Evolutionary conservation across 2,888 invertebrate species (phyloP).

Genomic region (Heteropelma amictum): DNA sequence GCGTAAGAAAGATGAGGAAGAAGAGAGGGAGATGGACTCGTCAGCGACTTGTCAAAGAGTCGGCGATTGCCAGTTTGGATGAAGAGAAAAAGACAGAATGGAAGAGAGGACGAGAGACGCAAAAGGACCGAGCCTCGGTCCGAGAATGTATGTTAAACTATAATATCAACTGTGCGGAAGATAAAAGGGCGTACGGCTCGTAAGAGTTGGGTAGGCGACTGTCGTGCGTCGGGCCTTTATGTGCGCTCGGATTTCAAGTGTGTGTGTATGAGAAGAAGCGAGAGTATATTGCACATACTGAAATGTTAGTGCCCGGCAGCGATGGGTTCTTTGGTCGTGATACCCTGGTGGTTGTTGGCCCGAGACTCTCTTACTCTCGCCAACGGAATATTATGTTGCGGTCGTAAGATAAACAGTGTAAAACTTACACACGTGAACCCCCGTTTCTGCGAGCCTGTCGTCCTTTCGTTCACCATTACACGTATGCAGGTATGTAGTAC

Average conservation of each 20-base stretch:
- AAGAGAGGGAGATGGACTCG: slow-evolving; percentile 68
- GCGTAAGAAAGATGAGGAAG: not conserved
- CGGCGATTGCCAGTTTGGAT: slow-evolving; percentile 68
- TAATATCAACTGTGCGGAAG: not conserved
- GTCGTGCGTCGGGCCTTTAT: not conserved
- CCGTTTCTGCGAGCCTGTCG: slow-evolving; percentile 1
- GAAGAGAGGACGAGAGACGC: slow-evolving; percentile 52
- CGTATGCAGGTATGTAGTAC: not conserved
- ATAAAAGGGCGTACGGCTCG: not conserved
- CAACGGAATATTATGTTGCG: slow-evolving; percentile 66
- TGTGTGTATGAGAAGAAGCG: not conserved
- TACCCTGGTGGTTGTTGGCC: slow-evolving; percentile 31
- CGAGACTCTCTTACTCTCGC: slow-evolving; percentile 51
- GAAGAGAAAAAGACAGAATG: slow-evolving; percentile 26
- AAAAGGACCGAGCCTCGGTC: slow-evolving; percentile 1
- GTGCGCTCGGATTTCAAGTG: not conserved
- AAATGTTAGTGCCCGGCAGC: slow-evolving; percentile 50
- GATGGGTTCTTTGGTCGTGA: slow-evolving; percentile 38
- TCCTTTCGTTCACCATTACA: slow-evolving; percentile 23
- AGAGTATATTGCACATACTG: slow-evolving; percentile 8
- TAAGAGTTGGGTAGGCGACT: not conserved
- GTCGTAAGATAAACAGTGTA: slow-evolving; percentile 70
- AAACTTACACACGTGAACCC: slow-evolving; percentile 48
- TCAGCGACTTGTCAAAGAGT: slow-evolving; percentile 72
- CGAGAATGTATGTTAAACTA: slow-evolving; percentile 10